Evolutionary conservation across 2,888 invertebrate genomes (phyloP), one percentile per base, ranked within the genome.

Genomic region (Disparrhopalites patrizii): DNA sequence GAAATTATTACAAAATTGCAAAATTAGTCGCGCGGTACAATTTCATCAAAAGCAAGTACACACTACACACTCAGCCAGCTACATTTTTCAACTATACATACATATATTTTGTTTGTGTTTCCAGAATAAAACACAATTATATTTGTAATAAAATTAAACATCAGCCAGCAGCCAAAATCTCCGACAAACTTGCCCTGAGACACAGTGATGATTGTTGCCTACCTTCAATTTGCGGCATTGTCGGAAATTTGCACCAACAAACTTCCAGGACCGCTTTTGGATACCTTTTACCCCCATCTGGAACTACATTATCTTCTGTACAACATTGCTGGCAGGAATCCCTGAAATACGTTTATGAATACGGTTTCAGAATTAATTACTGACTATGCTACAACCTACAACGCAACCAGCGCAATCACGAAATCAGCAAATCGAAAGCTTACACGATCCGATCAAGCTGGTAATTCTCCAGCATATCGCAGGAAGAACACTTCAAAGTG

Each of bases 211-310:
- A 36, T 36, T 20, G 27, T 27, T 28, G n/a, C 13, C 5, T 56
- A 56, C 56, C 33, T 56, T 50, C 50, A 3, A 55, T 30, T 25
- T 62, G 55, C 10, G 60, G 66, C 40, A 51, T 51, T 2, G 66
- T 27, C 25, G 40, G 33, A 25, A 56, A 62, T 23, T 43, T 56
- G 57, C 66, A 55, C 7, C 18, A 13, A 23, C 56, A 56, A 1
- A 56, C 56, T 84, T 96, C 94, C 43, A 99, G 82, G 66, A 93
- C 85, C 0, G 96, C 98, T 78, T 87, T 90, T 0, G 96, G 90
- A 79, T 93, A 98, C 66, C 87, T 87, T 81, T 89, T 89, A 1
- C 79, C 77, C 7, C 43, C 54, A 52, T 64, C 56, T 4, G 5
- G 43, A 8, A 15, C 5, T 10, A n/a, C 8, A 15, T 13, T 40